These are phyloP conservation scores for Sylvilagus bachmani DNA, from an alignment of 2,113 vertebrate genomes.

Conservation along the genomic window DNA sequence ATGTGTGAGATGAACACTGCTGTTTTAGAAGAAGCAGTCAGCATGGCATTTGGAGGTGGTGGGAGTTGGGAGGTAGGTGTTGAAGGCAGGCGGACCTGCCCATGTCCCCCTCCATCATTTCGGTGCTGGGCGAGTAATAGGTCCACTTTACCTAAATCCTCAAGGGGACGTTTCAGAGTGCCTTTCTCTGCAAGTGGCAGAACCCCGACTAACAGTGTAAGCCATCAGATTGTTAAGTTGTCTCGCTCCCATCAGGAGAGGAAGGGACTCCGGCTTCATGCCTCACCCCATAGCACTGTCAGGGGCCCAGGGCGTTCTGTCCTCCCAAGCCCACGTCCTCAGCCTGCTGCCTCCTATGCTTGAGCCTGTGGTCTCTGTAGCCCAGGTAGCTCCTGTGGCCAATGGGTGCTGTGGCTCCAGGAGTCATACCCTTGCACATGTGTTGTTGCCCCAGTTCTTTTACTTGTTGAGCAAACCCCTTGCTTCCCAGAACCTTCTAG, in stretches of 20 bases:
- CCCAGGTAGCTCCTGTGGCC: background rate
- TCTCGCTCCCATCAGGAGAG: background rate
- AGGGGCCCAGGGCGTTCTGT: background rate
- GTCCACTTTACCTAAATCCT: background rate
- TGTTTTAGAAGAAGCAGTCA: background rate
- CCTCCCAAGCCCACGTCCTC: background rate
- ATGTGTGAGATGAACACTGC: background rate
- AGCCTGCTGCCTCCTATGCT: background rate
- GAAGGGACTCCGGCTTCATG: background rate
- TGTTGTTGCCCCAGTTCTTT: background rate
- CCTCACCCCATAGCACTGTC: background rate
- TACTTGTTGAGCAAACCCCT: background rate
- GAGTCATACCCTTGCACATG: background rate
- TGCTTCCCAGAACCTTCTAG: background rate
- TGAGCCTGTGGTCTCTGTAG: background rate
- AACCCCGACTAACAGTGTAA: background rate
- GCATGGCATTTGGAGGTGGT: background rate
- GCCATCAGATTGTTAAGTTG: background rate
- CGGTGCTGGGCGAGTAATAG: background rate
- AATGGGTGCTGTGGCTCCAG: background rate
- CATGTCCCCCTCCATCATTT: no score
- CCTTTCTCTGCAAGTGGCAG: background rate
- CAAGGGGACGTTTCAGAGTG: background rate
- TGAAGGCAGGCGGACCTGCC: background rate
- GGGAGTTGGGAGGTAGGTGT: fast-evolving